Conservation (phyloP, 2,113 vertebrate species). For the Cyprinodon brontotheroides region DNA sequence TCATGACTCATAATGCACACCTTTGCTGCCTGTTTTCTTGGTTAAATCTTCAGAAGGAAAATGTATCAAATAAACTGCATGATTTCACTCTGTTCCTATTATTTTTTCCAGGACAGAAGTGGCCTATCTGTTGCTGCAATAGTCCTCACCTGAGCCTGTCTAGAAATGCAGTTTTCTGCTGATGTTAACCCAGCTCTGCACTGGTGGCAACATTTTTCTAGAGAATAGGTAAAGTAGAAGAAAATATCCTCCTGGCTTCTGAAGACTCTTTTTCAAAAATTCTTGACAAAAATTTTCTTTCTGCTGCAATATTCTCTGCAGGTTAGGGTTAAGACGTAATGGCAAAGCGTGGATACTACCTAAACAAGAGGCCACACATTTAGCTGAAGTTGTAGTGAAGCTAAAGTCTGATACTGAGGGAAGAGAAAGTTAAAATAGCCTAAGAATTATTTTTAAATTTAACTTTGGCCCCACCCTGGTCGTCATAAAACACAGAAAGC, state of each 20-base stretch:
- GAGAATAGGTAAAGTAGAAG: neutral
- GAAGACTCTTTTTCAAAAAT: neutral
- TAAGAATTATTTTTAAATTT: neutral
- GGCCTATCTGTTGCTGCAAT: neutral
- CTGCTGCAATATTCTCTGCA: neutral
- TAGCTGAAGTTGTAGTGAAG: neutral
- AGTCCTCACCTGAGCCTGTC: neutral
- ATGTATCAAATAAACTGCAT: neutral
- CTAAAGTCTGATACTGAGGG: neutral
- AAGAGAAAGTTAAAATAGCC: neutral
- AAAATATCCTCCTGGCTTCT: neutral
- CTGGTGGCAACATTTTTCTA: neutral
- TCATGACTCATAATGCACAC: neutral
- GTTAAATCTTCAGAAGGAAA: neutral
- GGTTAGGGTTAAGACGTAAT: neutral
- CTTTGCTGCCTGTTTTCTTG: neutral
- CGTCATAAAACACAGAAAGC: neutral
- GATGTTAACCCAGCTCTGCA: neutral
- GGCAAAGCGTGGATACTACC: neutral
- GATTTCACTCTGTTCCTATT: neutral
- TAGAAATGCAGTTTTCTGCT: neutral
- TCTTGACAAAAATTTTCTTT: neutral
- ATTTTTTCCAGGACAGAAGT: neutral
- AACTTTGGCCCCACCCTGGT: neutral
- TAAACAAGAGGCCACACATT: too few relatives aligned